Base-by-base conservation (phyloP, 2,113 vertebrate species). In the Sorex araneus region DNA sequence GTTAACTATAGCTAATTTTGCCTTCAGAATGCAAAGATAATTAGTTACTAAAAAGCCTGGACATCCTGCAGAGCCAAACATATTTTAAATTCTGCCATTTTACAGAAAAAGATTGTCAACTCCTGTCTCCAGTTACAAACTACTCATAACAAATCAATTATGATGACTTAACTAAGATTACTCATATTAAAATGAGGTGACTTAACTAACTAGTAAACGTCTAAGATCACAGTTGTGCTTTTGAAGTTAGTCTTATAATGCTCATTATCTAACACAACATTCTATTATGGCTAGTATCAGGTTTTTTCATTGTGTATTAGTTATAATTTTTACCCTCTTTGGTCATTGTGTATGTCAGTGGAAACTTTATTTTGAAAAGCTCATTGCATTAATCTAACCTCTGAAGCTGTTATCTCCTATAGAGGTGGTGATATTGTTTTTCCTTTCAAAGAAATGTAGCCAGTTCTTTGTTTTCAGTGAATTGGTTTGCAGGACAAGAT, bases 301-400 rank as follows among this genome's bases (percentile, higher is more conserved):
- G 3, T 66, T 93, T 81, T 84, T 76, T 71, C 19, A 76, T 90
- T 27, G 75, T 90, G 79, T 84, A 64, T 27, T 75, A 45, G 47
- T 77, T 60, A 87, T 54, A 77, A 78, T 25, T 57, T 54, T 45
- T 77, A 13, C 32, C n/a, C 67, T 34, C 18, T 45, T 75, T 76
- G 47, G 23, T 78, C 54, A 57, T 18, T 84, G 25, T 80, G 19
- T 80, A 70, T 60, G 60, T 63, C 2, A 13, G 57, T 28, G 8
- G 60, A 47, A 75, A 84, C 18, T 76, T 84, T 45, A 27, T 77
- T 34, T 80, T 36, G 47, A 71, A 91, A 84, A 91, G 43, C 11
- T 25, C 43, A 57, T 47, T 64, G 32, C 23, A 76, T 12, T 69
- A 77, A 34, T 60, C 28, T 84, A 21, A 11, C 13, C 11, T 87